Percentiles rank a stretch among this genome's conserved stretches.
These are phyloP conservation scores for Pica pica DNA, from an alignment of 2,113 vertebrate genomes.

Conservation along the genomic window DNA sequence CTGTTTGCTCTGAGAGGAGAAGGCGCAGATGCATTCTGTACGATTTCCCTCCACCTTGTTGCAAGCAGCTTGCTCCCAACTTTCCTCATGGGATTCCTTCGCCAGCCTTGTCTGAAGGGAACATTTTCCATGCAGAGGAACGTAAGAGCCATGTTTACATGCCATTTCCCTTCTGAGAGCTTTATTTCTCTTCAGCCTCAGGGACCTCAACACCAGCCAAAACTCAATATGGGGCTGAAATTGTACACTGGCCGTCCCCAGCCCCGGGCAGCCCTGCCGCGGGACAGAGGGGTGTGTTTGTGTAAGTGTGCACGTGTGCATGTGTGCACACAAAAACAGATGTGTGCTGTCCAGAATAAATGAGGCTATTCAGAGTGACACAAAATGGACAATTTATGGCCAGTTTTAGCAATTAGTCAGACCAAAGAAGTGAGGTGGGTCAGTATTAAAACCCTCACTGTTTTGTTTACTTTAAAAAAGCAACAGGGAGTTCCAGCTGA, in stretches of 20 bases:
- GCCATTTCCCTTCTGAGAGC: slow-evolving; percentile 9
- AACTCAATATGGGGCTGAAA: slow-evolving; percentile 58
- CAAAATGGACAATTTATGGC: slow-evolving; percentile 56
- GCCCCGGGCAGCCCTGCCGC: background rate
- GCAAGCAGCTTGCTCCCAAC: background rate
- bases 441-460: slow-evolving; percentile 6
- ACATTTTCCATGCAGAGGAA: background rate
- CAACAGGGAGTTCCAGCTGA: slow-evolving; percentile 50
- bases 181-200: slow-evolving; percentile 52
- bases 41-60: background rate
- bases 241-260: background rate
- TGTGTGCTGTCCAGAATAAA: slow-evolving; percentile 59
- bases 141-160: background rate
- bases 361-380: slow-evolving; percentile 52
- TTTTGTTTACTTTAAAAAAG: slow-evolving; percentile 49
- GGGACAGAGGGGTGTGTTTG: slow-evolving; percentile 15
- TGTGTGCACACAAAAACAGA: slow-evolving; percentile 2
- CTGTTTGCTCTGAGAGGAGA: background rate
- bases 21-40: background rate
- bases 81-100: background rate
- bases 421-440: slow-evolving; percentile 25
- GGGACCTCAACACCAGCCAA: slow-evolving; percentile 45
- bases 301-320: background rate
- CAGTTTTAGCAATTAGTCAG: slow-evolving; percentile 55
- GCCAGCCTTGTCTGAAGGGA: background rate